A percentile compares a stretch with the other conserved stretches of the same genome.
These are phyloP conservation scores for Meiosimyza platycephala DNA, from an alignment of 2,888 invertebrate species.

Conservation along the genomic window DNA sequence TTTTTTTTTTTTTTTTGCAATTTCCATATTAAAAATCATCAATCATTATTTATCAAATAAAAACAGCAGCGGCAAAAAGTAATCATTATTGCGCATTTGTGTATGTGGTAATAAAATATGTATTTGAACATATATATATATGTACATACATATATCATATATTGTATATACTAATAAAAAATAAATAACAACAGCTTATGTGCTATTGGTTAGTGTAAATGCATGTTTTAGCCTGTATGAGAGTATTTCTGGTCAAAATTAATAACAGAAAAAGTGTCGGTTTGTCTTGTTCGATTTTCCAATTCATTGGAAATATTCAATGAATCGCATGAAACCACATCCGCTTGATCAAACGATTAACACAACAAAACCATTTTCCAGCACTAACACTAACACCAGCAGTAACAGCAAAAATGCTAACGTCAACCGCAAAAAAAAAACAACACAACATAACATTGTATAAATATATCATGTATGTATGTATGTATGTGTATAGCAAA, in stretches of 20 bases:
- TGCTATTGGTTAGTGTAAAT: too few relatives aligned
- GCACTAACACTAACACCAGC: background rate
- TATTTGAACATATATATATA: background rate
- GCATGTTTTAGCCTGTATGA: too few relatives aligned
- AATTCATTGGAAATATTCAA: slow-evolving; percentile 14
- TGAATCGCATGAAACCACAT: slow-evolving; percentile 22
- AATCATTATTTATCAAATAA: slow-evolving; percentile 10
- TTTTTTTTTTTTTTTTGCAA: too few relatives aligned
- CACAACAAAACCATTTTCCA: background rate
- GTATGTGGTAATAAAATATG: background rate
- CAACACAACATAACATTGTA: background rate
- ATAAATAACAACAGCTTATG: background rate
- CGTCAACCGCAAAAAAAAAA: background rate
- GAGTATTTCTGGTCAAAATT: too few relatives aligned
- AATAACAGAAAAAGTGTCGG: background rate
- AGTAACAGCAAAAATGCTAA: background rate
- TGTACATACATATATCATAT: background rate
- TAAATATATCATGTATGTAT: too few relatives aligned
- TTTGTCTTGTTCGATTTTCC: slow-evolving; percentile 8
- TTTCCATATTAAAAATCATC: background rate
- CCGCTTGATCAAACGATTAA: slow-evolving; percentile 25
- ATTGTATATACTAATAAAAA: background rate
- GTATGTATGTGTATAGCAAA: too few relatives aligned
- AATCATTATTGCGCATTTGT: too few relatives aligned
- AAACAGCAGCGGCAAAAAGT: background rate